Base-by-base conservation (phyloP, 2,888 invertebrate genomes). In the Villa cingulata region DNA sequence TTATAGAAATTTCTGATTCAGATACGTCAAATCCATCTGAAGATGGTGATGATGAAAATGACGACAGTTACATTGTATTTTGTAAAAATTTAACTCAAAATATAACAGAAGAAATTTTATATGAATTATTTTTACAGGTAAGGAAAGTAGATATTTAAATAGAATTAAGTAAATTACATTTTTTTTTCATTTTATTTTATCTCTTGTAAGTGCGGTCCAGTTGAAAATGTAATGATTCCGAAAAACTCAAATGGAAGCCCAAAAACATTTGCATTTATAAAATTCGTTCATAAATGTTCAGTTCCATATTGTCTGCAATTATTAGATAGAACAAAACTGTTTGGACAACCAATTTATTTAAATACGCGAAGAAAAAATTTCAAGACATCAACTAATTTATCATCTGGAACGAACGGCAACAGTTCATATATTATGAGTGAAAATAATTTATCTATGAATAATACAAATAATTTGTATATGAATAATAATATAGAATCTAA, bases 121-220 rank as follows among this genome's bases (percentile, higher is more conserved):
- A 83, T 58, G 90, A 90, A 66, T 70, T 90, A 40, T 91, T 90
- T 68, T 63, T 89, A 41, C 88, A 88, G 78, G 85, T 84, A 63
- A 49, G 12, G 23, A 12, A 20, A 19, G 16, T 6, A 16, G 39
- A 16, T 10, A 43, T 17, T 18, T 23, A 16, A 1, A 20, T 32
- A 2, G 29, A 16, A 41, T 7, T 27, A 23, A 37, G 36, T 34
- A 43, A 43, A 34, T 16, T 18, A 16, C 7, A 34, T 32, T n/a
- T 4, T n/a, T 44, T 6, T 23, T 23, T 6, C 23, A 23, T 6
- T 23, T 6, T 36, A 37, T 18, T 29, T 45, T 38, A 27, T 58
- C n/a, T n/a, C n/a, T n/a, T n/a, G n/a, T n/a, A n/a, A 67, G 57
- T 64, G 65, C n/a, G 90, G 88, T 5, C 90, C 90, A 1, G 62